These are phyloP conservation scores for Clavelina lepadiformis DNA, from an alignment of 23 tunicate species.

Conservation along the genomic window DNA sequence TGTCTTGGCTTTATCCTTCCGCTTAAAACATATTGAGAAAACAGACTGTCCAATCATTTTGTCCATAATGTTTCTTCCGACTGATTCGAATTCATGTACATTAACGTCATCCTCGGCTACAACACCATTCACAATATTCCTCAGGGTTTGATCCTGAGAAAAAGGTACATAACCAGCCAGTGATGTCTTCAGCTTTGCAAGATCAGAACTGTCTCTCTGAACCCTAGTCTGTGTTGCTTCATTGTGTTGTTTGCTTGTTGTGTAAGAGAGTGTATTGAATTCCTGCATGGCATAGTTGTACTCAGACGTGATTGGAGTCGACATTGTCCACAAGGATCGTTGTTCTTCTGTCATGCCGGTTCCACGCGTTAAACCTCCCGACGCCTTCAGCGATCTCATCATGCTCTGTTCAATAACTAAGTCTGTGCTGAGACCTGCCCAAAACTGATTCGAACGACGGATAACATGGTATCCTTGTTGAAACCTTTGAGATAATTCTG, in stretches of 20 bases:
- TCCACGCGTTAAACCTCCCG: conserved; percentile 14
- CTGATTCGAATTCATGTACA: too few relatives aligned
- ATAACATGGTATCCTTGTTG: conserved; percentile 1
- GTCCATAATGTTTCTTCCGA: too few relatives aligned
- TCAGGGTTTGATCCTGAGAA: too few relatives aligned
- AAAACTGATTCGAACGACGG: background rate
- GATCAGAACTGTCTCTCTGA: background rate
- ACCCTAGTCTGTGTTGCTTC: conserved; percentile 2
- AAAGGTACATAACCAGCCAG: conserved; percentile 1
- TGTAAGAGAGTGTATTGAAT: background rate
- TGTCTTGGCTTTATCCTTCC: too few relatives aligned
- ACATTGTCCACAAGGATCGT: conserved; percentile 2
- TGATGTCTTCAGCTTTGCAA: background rate
- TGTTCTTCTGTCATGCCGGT: conserved; percentile 2
- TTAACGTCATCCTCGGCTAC: too few relatives aligned
- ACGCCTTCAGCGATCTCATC: conserved; percentile 5
- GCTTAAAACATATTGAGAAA: too few relatives aligned
- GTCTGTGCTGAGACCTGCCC: conserved; percentile 13
- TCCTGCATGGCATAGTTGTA: too few relatives aligned
- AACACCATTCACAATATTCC: too few relatives aligned
- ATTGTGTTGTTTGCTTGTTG: conserved; percentile 13
- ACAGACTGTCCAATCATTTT: too few relatives aligned
- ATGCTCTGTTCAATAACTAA: conserved; percentile 8
- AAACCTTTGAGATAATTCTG: background rate
- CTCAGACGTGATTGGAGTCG: too few relatives aligned